These are phyloP conservation scores for Myanophis thanlyinensis DNA, from an alignment of 2,113 vertebrate species.

Conservation along the genomic window DNA sequence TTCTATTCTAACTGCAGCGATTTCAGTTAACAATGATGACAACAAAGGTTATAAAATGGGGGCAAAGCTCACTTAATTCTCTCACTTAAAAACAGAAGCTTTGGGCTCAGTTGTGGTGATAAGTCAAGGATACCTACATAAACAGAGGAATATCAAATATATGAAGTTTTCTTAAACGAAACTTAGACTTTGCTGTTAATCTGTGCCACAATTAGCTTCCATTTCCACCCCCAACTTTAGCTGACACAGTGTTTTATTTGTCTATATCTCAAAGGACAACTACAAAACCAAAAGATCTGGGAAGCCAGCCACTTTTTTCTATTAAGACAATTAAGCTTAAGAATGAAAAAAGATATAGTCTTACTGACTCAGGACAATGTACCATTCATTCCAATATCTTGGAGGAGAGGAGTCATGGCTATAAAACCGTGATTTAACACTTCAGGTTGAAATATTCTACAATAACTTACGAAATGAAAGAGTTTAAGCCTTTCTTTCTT, in stretches of 20 bases:
- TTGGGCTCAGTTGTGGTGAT: background rate
- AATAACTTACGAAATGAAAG: background rate
- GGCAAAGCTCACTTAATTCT: background rate
- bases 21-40: background rate
- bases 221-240: background rate
- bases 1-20: no score
- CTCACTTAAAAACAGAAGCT: background rate
- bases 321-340: slow-evolving; percentile 9
- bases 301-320: slow-evolving; percentile 13
- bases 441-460: background rate
- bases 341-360: background rate
- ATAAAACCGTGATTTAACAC: background rate
- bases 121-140: background rate
- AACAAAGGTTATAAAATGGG: background rate
- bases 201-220: background rate
- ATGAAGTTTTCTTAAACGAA: background rate
- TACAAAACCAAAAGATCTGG: background rate
- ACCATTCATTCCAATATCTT: background rate
- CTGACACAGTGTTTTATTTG: slow-evolving; percentile 1
- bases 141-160: background rate
- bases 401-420: background rate
- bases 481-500: background rate
- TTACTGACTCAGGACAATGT: background rate
- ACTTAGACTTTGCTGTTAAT: background rate
- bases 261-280: background rate